phyloP scores from a whole-genome alignment of 2,888 invertebrate species.

The Ophion costatus region DNA sequence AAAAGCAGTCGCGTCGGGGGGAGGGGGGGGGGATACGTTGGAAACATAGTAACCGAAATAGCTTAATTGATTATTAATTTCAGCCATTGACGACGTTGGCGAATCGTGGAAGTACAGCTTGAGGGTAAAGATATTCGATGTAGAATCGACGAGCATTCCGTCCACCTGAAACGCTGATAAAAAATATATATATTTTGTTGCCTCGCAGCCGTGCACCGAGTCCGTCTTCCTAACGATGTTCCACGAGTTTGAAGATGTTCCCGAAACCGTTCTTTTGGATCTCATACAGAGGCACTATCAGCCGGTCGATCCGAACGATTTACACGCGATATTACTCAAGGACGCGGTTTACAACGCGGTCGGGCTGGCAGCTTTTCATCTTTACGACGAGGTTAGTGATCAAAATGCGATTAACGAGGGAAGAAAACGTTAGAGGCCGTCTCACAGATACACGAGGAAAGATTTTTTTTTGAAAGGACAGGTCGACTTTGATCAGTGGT shows the following conservation, averaged over 20 bases:
- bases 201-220: conserved; percentile 92
- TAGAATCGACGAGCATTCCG: conserved; percentile 36
- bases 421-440: not conserved
- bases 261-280: conserved; percentile 90
- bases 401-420: conserved; percentile 3
- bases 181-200: conserved; percentile 65
- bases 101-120: conserved; percentile 98
- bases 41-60: not conserved
- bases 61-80: conserved; percentile 69
- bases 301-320: conserved; percentile 88
- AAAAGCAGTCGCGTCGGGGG: not conserved
- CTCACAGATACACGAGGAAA: not conserved
- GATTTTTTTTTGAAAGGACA: conserved; percentile 73
- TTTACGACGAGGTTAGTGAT: conserved; percentile 90
- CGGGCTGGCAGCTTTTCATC: conserved; percentile 93
- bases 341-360: conserved; percentile 98
- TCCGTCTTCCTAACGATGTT: conserved; percentile 93
- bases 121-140: conserved; percentile 85
- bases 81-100: conserved; percentile 91
- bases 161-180: conserved; percentile 16
- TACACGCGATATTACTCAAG: conserved; percentile 92
- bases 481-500: conserved; percentile 97
- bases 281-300: conserved; percentile 88
- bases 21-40: no score
- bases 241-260: conserved; percentile 89